phyloP scores from a whole-genome alignment of 2,888 invertebrate genomes.

The Panopea generosa region DNA sequence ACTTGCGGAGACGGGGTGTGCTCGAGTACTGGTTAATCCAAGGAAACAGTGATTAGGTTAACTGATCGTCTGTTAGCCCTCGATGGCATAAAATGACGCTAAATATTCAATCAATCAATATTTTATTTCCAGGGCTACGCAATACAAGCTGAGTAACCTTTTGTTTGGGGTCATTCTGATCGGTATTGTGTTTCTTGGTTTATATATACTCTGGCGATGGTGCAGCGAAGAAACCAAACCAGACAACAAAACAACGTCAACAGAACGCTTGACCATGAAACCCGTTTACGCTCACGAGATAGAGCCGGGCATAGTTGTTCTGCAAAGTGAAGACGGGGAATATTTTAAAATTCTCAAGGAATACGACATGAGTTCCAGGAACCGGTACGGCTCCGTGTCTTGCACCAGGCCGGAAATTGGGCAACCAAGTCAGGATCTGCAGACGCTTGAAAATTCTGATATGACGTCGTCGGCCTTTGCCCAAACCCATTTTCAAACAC shows the following conservation, averaged over 20 bases:
- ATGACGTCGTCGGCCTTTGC: background rate
- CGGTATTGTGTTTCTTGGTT: background rate
- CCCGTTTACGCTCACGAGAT: slow-evolving; percentile 65
- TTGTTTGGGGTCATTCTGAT: slow-evolving; percentile 13
- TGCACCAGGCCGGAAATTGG: slow-evolving; percentile 22
- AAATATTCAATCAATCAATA: no score
- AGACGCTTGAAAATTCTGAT: background rate
- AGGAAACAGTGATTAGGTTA: no score
- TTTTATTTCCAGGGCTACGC: slow-evolving; percentile 14
- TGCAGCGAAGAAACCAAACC: slow-evolving; percentile 16
- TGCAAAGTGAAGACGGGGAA: slow-evolving; percentile 64
- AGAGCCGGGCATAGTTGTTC: slow-evolving; percentile 62
- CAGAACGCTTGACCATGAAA: slow-evolving; percentile 28
- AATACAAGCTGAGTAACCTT: slow-evolving; percentile 9
- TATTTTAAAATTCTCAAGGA: slow-evolving; percentile 67
- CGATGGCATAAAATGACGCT: no score
- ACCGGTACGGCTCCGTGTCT: slow-evolving; percentile 29
- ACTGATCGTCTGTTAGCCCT: no score
- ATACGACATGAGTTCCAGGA: slow-evolving; percentile 25
- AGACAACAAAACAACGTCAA: background rate
- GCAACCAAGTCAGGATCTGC: slow-evolving; percentile 5
- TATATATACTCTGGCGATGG: slow-evolving; percentile 34
- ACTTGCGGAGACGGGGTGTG: no score
- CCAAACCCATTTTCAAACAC: background rate
- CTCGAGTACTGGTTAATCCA: no score